Evolutionary conservation across 2,797 vertebrate genomes (phyloP), one percentile per base, ranked within the genome.

Genomic region (Sebastes trivittatus): DNA sequence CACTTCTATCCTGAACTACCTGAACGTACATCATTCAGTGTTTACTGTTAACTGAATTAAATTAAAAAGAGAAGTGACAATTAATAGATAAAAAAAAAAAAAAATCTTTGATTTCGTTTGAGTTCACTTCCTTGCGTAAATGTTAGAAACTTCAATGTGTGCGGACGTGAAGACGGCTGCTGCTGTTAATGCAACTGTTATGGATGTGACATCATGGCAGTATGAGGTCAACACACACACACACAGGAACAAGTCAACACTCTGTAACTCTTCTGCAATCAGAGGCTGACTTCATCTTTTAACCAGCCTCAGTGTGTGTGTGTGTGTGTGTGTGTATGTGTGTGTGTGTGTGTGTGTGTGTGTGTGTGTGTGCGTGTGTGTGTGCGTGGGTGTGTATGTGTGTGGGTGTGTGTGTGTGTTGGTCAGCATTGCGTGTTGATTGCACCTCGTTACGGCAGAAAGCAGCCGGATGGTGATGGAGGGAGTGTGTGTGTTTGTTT

Each of bases 391-490:
- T 83, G 49, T 85, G 85, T 78, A 79, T 82, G 83, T 56, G 72
- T 61, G 36, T 75, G 62, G 72, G 64, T 80, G 75, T 49, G 66
- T 71, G 60, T 83, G 79, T 84, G 90, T 92, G 91, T 94, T 95
- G 94, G 94, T 94, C 93, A 96, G 94, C 93, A 74, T 95, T 96
- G 94, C 94, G 87, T 88, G 88, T 91, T 94, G 94, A 95, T 96
- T 95, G 94, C 95, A 95, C 92, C 92, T 94, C 87, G 90, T 96
- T 95, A 95, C 95, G 90, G 91, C 93, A 95, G 92, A 93, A 93
- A 93, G 88, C 88, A 92, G 90, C 87, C 81, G 87, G 90, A 92
- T 92, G 86, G 92, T 88, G 90, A 91, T 90, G 78, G 88, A 92
- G 80, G 60, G 83, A 77, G 84, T 81, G 75, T 81, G 75, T 79